Conservation (phyloP, 2,797 vertebrate genomes). For the Onychomys torridus region DNA sequence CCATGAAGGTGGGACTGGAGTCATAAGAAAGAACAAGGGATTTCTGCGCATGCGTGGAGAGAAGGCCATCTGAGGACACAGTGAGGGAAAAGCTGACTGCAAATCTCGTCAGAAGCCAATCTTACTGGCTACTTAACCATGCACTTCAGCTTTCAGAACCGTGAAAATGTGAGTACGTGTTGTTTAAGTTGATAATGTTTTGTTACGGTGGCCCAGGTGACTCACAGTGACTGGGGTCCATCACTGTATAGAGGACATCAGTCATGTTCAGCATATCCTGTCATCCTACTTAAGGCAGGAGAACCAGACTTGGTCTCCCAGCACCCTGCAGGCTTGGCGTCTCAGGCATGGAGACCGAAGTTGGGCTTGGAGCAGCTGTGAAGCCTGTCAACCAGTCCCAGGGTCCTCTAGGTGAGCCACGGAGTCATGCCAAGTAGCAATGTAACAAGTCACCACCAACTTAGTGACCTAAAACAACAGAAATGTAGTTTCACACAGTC, state of each 20-base stretch:
- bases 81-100: rapidly evolving
- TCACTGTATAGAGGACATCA: background rate
- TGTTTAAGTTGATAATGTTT: background rate
- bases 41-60: background rate
- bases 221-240: background rate
- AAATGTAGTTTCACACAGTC: background rate
- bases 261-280: background rate
- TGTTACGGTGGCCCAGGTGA: background rate
- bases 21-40: background rate
- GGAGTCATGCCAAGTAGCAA: background rate
- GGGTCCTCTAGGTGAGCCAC: background rate
- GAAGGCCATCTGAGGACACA: background rate
- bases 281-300: background rate
- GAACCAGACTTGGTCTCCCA: background rate
- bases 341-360: too few species aligned
- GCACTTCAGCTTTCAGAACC: background rate
- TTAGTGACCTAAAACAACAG: background rate
- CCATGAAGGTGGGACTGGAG: background rate
- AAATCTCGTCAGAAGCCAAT: background rate
- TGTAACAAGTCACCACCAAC: background rate
- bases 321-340: background rate
- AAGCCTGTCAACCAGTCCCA: background rate
- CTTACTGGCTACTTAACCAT: background rate
- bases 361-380: background rate
- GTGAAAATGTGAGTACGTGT: background rate